phyloP scores from a whole-genome alignment of 1,140 invertebrate genomes.

The Spodoptera frugiperda region DNA sequence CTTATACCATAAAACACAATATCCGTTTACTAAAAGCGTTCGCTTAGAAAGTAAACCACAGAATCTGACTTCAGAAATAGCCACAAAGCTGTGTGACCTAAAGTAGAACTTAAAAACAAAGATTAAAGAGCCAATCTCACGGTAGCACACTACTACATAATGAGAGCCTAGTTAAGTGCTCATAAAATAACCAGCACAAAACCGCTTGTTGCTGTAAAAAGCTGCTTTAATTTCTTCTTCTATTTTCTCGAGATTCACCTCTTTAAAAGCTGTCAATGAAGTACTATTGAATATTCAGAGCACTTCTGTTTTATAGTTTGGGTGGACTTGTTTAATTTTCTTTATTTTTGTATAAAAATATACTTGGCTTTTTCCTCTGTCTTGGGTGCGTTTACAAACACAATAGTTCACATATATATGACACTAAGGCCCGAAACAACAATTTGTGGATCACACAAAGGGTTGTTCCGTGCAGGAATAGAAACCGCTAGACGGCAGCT shows the following conservation, averaged over 20 bases:
- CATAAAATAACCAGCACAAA: slow-evolving; percentile 29
- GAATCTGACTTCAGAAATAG: neutral
- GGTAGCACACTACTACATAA: slow-evolving; percentile 19
- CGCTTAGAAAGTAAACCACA: too few species aligned
- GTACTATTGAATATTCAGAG: neutral
- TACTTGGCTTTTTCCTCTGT: too few species aligned
- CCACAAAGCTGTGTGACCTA: neutral
- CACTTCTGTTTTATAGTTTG: neutral
- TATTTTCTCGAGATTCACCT: slow-evolving; percentile 9
- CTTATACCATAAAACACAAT: too few species aligned
- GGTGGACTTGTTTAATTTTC: too few species aligned
- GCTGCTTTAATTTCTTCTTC: slow-evolving; percentile 15
- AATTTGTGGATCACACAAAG: too few species aligned
- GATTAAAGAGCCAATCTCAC: slow-evolving; percentile 22
- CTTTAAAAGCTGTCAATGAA: slow-evolving; percentile 12
- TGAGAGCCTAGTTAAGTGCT: slow-evolving; percentile 28
- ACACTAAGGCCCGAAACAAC: too few species aligned
- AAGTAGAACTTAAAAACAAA: slow-evolving; percentile 21
- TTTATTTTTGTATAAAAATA: too few species aligned
- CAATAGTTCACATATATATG: too few species aligned
- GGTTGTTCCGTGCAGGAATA: too few species aligned
- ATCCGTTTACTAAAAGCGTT: too few species aligned
- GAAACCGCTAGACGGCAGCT: too few species aligned
- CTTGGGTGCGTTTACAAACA: too few species aligned
- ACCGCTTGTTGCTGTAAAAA: slow-evolving; percentile 22